Evolutionary conservation across 2,888 invertebrate genomes (phyloP).

Genomic region (Ariolimax columbianus): DNA sequence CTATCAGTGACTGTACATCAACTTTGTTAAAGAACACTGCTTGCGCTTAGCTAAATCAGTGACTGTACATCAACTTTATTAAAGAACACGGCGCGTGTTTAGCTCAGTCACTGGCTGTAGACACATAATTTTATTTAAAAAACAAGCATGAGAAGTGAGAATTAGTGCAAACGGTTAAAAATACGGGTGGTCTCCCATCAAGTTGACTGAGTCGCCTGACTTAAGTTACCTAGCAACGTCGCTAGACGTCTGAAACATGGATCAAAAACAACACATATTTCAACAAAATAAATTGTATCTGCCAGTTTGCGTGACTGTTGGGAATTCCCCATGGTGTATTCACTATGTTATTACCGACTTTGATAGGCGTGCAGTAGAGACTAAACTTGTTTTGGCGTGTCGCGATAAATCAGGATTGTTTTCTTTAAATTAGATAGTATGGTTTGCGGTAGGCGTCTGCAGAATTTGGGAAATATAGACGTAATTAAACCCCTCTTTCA

Average conservation of each 20-base stretch:
- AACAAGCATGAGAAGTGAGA: too few species aligned
- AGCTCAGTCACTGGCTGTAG: too few species aligned
- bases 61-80: too few species aligned
- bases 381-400: not conserved
- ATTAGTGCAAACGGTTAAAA: not conserved
- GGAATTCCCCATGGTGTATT: not conserved
- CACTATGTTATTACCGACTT: not conserved
- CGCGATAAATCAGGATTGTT: not conserved
- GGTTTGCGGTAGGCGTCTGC: not conserved
- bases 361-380: not conserved
- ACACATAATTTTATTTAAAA: too few species aligned
- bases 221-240: not conserved
- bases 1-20: too few species aligned
- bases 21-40: too few species aligned
- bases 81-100: too few species aligned
- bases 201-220: not conserved
- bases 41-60: too few species aligned
- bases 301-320: not conserved
- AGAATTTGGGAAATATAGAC: too few species aligned
- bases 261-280: not conserved
- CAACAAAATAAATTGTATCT: conserved; percentile 14
- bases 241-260: not conserved
- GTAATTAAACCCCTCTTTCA: too few species aligned
- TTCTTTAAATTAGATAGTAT: not conserved
- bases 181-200: not conserved